phyloP scores from a whole-genome alignment of 2,113 vertebrate genomes.

The Okapia johnstoni region DNA sequence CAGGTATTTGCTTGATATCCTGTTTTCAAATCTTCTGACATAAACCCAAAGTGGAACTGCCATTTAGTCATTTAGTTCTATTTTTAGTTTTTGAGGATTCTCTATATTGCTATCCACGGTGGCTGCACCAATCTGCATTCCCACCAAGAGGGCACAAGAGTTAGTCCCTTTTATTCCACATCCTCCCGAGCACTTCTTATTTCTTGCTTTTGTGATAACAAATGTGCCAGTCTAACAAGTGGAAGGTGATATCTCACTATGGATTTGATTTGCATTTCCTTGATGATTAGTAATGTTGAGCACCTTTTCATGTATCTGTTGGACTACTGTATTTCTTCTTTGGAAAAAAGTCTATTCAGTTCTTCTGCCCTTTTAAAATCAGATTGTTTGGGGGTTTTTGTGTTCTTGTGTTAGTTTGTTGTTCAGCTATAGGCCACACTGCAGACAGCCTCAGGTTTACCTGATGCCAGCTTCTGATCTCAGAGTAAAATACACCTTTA shows the following conservation, averaged over 20 bases:
- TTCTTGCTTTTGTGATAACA: not conserved
- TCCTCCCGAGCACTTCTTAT: not conserved
- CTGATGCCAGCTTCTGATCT: not conserved
- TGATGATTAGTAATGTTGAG: not conserved
- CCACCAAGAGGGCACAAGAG: not conserved
- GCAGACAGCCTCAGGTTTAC: not conserved
- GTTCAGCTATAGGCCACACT: not conserved
- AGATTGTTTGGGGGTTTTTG: not conserved
- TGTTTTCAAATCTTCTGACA: not conserved
- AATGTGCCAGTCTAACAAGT: not conserved
- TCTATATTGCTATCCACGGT: not conserved
- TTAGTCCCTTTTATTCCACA: not conserved
- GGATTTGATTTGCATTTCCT: not conserved
- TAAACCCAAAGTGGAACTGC: not conserved
- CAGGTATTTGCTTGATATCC: not conserved
- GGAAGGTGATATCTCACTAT: not conserved
- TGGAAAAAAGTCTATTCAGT: not conserved
- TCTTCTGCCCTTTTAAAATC: not conserved
- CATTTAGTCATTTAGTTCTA: not conserved
- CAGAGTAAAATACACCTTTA: not conserved
- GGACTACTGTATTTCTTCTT: not conserved
- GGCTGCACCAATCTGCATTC: not conserved
- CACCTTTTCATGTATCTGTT: not conserved
- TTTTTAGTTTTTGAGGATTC: not conserved
- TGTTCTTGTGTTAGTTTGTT: not conserved